Base-by-base conservation (phyloP, 2,113 vertebrate species). In the Gasterosteus aculeatus region DNA sequence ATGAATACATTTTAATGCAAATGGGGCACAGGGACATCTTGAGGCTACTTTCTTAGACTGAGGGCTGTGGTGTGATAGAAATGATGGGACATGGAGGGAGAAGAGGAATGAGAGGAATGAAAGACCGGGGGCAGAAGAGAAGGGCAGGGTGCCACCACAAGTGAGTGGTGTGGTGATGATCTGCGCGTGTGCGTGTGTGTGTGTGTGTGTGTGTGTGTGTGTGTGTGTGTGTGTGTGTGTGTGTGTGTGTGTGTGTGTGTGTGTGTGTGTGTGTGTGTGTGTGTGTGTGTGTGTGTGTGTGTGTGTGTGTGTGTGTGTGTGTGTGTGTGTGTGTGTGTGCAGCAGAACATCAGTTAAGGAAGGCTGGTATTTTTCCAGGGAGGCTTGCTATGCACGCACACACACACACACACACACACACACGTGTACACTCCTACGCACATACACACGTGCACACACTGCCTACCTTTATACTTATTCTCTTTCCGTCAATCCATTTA, bases 281-380 rank as follows among this genome's bases (percentile, higher is more conserved):
- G 33, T 35, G 33, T 77, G 69, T 10, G 54, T 62, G 72, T 64
- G 53, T 57, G 77, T 65, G 22, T 1, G 22, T 8, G 54, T 62
- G 72, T 64, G 53, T 57, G 77, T 38, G 35, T 38, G 33, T 35
- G 33, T 35, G 33, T 35, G 33, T 35, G 33, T 35, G 33, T 35
- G 33, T 35, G 33, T 35, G 35, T 38, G 35, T 38, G 42, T 77
- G 69, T 10, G 54, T 62, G 72, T 64, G 46, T 57, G 77, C 61
- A 82, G 73, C 70, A 53, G 26, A n/a, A 38, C 18, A 67, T 66
- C 47, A 46, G 70, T 61, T 53, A 80, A 72, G 66, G 68, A 73
- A 74, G 62, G 70, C 73, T 83, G 80, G 82, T 90, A 69, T 84
- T 77, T 86, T 88, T 85, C 82, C 76, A 84, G 39, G 65, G 69